Conservation (phyloP, 2,888 invertebrate genomes). For the Alviniconcha strummeri region DNA sequence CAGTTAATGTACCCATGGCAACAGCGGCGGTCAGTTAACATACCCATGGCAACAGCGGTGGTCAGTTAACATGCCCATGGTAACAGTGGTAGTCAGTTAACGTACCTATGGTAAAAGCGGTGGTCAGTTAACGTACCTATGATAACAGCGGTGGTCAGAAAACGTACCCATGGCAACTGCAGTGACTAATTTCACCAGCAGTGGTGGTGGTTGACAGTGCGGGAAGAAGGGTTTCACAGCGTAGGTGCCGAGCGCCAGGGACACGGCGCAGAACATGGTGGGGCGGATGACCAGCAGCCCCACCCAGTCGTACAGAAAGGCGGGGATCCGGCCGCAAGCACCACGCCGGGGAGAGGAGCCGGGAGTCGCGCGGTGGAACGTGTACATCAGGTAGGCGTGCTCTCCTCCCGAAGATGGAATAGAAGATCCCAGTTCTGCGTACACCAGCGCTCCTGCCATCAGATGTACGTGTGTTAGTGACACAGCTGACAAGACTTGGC, state of each 20-base stretch:
- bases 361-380: constrained; percentile 36
- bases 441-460: constrained; percentile 82
- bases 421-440: constrained; percentile 72
- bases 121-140: background rate
- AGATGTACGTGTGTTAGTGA: too few species aligned
- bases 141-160: background rate
- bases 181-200: constrained; percentile 56
- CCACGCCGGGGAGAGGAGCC: background rate
- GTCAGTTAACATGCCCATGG: too few species aligned
- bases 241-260: constrained; percentile 73
- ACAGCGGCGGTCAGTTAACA: too few species aligned
- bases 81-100: too few species aligned
- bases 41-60: too few species aligned
- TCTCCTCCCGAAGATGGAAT: constrained; percentile 87
- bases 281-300: constrained; percentile 68
- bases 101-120: background rate
- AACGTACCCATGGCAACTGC: constrained; percentile 59
- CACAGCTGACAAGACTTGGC: too few species aligned
- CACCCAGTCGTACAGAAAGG: constrained; percentile 78
- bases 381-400: constrained; percentile 79
- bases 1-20: too few species aligned
- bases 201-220: constrained; percentile 55
- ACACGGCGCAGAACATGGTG: constrained; percentile 72
- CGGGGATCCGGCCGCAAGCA: constrained; percentile 68
- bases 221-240: constrained; percentile 63